A percentile compares a stretch with the other conserved stretches of the same genome.
These are phyloP conservation scores for Siniperca knerii DNA, from an alignment of 2,113 vertebrate species.

Conservation along the genomic window DNA sequence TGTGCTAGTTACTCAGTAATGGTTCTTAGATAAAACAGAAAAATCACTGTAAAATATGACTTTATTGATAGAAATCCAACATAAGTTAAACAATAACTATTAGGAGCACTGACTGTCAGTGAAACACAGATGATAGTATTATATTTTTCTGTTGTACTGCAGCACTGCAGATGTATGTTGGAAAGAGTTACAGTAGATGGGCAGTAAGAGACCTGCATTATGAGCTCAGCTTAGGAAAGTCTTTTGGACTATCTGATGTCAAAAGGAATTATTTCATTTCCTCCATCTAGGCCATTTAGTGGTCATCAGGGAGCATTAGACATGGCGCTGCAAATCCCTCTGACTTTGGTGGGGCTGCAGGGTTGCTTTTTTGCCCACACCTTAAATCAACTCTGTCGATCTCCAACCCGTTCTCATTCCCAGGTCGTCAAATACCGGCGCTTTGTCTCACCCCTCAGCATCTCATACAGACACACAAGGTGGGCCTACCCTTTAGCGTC, in stretches of 20 bases:
- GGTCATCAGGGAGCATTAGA: constrained; percentile 75
- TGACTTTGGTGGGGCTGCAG: constrained; percentile 63
- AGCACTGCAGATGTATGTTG: constrained; percentile 3
- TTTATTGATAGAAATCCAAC: constrained; percentile 19
- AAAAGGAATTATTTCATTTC: constrained; percentile 79
- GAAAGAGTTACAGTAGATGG: constrained; percentile 19
- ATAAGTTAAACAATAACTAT: constrained; percentile 17
- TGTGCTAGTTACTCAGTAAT: background rate
- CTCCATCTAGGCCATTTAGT: constrained; percentile 70
- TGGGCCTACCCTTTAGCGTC: too few relatives aligned
- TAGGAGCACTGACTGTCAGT: background rate
- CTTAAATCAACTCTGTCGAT: constrained; percentile 46
- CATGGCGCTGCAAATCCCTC: constrained; percentile 70
- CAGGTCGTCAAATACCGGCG: too few relatives aligned
- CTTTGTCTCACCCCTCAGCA: too few relatives aligned
- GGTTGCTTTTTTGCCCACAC: constrained; percentile 51
- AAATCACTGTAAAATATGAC: constrained; percentile 19
- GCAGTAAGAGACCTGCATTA: constrained; percentile 41
- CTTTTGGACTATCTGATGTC: constrained; percentile 72
- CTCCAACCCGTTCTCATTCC: background rate
- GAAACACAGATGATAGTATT: background rate
- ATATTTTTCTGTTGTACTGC: constrained; percentile 13
- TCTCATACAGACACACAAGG: too few relatives aligned
- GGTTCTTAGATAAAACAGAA: constrained; percentile 15
- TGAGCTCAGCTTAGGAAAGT: constrained; percentile 66